A percentile compares a stretch with the other conserved stretches of the same genome.
phyloP scores from a whole-genome alignment of 2,797 vertebrate genomes.

The Amblyopsis hoosieri region DNA sequence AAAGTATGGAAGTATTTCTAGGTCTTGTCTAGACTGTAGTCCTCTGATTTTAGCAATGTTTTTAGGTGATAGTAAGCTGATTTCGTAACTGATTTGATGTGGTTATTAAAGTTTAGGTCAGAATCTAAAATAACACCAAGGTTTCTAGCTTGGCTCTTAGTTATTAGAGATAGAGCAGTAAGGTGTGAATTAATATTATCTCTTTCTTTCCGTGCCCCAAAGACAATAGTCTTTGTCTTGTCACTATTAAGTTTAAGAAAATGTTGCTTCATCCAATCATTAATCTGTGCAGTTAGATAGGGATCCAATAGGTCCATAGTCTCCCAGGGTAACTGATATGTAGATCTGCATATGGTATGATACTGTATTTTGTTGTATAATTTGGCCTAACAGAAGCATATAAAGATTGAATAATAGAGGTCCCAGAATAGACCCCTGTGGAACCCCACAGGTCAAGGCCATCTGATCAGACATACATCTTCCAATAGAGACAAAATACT shows the following conservation, averaged over 20 bases:
- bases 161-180: not conserved
- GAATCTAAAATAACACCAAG: not conserved
- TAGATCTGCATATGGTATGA: not conserved
- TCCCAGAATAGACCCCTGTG: not conserved
- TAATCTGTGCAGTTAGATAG: not conserved
- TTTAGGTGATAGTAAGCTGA: not conserved
- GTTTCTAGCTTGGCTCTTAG: not conserved
- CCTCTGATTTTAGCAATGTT: not conserved
- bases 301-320: not conserved
- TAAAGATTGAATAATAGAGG: not conserved
- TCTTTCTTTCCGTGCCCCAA: not conserved
- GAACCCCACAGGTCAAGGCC: not conserved
- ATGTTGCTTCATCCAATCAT: not conserved
- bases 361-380: not conserved
- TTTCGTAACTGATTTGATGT: not conserved
- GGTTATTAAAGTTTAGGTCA: not conserved
- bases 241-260: not conserved
- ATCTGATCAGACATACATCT: not conserved
- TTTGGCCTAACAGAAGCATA: not conserved
- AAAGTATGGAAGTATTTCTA: not conserved
- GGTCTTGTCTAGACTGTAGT: not conserved
- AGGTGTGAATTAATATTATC: not conserved
- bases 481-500: not conserved
- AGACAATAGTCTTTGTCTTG: not conserved
- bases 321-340: not conserved